Evolutionary conservation across 1,140 invertebrate species (phyloP).

Genomic region (Heliconius nattereri): DNA sequence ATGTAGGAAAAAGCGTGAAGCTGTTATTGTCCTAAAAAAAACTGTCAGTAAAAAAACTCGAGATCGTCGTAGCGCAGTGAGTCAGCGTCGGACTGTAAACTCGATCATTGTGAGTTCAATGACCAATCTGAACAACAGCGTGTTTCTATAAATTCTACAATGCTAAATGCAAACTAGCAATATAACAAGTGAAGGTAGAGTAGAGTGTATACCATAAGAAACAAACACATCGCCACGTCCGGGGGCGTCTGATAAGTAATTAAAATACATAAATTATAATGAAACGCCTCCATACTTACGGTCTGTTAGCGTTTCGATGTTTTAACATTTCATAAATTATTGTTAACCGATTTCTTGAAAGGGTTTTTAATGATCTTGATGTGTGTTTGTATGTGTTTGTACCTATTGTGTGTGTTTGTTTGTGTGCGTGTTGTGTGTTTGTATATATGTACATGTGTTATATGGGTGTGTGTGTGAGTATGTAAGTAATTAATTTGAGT

Average conservation of each 20-base stretch:
- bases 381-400: conserved; percentile 1
- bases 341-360: conserved; percentile 15
- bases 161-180: too few species aligned
- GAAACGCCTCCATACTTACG: conserved; percentile 38
- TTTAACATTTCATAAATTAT: conserved; percentile 23
- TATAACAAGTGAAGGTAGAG: not conserved
- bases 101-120: too few species aligned
- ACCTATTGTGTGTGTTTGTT: not conserved
- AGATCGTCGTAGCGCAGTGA: too few species aligned
- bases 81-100: too few species aligned
- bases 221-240: conserved; percentile 38
- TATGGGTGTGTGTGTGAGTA: not conserved
- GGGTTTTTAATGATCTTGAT: conserved; percentile 9
- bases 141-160: too few species aligned
- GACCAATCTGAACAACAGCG: too few species aligned
- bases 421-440: not conserved
- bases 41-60: too few species aligned
- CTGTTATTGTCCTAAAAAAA: too few species aligned
- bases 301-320: conserved; percentile 11
- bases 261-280: conserved; percentile 51
- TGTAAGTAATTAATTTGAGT: not conserved
- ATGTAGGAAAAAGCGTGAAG: too few species aligned
- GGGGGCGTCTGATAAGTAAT: conserved; percentile 49
- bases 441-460: not conserved
- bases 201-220: conserved; percentile 6